Evolutionary conservation across 2,797 vertebrate genomes (phyloP).

Genomic region (Dicrostonyx torquatus): DNA sequence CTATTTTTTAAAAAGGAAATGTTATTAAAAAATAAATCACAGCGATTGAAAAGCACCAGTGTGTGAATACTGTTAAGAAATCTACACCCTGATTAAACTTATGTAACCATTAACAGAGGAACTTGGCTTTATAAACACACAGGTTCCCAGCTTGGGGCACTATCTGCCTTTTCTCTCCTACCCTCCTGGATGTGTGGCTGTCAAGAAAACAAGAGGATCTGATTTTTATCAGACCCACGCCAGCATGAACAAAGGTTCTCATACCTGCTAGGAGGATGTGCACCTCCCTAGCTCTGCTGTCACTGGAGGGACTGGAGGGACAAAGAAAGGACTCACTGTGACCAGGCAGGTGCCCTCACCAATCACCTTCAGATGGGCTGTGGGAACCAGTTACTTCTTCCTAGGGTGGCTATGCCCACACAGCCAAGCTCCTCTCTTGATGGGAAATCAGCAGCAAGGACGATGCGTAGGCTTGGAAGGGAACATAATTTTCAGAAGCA

Average conservation of each 20-base stretch:
- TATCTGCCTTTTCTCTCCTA: conserved; percentile 24
- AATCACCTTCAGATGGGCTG: background rate
- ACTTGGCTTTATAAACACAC: background rate
- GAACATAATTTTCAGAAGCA: conserved; percentile 64
- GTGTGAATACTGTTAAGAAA: background rate
- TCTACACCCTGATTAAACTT: conserved; percentile 51
- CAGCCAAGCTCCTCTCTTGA: background rate
- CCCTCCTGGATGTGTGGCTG: background rate
- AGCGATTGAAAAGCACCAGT: conserved; percentile 25
- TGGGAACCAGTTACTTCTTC: background rate
- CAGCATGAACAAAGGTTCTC: background rate
- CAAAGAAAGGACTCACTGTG: background rate
- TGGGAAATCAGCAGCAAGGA: conserved; percentile 10
- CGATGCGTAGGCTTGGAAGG: conserved; percentile 8
- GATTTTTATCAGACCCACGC: background rate
- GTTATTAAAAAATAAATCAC: conserved; percentile 59
- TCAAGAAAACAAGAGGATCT: background rate
- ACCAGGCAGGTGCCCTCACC: background rate
- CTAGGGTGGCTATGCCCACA: background rate
- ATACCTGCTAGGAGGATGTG: background rate
- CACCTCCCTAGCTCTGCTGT: background rate
- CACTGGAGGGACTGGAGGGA: rapidly evolving
- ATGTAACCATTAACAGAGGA: conserved; percentile 38
- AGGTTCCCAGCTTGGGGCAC: background rate
- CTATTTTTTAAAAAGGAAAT: background rate